Evolutionary conservation across 2,797 vertebrate species (phyloP).

Genomic region (Selene dorsalis): DNA sequence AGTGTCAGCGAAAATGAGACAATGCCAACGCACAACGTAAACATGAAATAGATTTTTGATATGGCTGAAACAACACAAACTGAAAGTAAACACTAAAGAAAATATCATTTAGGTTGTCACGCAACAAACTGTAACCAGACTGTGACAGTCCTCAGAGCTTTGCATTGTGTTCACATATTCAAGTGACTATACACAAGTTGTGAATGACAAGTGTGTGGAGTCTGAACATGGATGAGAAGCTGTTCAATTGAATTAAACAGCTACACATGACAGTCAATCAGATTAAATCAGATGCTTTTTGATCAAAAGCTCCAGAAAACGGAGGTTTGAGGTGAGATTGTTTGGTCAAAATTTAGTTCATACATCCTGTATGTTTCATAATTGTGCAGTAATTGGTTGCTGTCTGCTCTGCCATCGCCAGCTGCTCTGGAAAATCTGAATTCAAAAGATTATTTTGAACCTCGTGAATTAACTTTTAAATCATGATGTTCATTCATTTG

Average conservation of each 20-base stretch:
- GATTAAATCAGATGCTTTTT: background rate
- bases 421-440: conserved; percentile 29
- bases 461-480: conserved; percentile 47
- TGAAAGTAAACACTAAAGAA: conserved; percentile 11
- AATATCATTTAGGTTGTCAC: conserved; percentile 23
- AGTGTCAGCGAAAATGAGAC: conserved; percentile 55
- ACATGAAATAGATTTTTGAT: conserved; percentile 52
- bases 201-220: conserved; percentile 18
- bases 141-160: background rate
- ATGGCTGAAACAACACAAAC: conserved; percentile 25
- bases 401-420: conserved; percentile 2
- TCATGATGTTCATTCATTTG: conserved; percentile 43
- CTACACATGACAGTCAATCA: background rate
- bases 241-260: background rate
- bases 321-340: background rate
- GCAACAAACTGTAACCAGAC: conserved; percentile 16
- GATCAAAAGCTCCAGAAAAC: background rate
- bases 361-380: background rate
- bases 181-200: conserved; percentile 4
- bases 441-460: conserved; percentile 41
- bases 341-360: conserved; percentile 14
- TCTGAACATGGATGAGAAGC: background rate
- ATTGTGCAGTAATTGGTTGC: background rate
- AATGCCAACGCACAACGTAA: conserved; percentile 38
- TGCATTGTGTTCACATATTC: conserved; percentile 31